Evolutionary conservation across 53 echinoderm and acorn worm species (phyloP), one percentile per base, ranked within the genome.

Genomic region (Holothuria leucospilota): DNA sequence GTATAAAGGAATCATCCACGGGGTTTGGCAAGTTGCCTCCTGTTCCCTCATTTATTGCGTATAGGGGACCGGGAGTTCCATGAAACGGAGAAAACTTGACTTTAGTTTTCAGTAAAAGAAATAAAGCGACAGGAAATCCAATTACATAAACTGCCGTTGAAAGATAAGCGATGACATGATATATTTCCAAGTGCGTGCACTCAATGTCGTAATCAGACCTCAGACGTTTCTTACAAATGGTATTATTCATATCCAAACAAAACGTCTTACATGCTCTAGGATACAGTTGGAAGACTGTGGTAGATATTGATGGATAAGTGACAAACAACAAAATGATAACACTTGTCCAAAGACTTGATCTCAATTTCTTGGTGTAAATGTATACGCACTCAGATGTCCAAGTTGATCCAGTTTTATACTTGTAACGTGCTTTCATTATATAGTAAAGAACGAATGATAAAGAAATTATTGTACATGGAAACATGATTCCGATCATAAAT

Each of bases 181-280:
- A 28, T 26, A 88, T 81, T 20, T 21, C 29, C 29, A 26, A n/a
- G 8, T 29, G 46, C 21, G 63, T 27, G 68, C 92, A 92, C 21
- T 63, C 61, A 23, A 89, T 82, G 20, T 81, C 78, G 78, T 85
- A 92, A 59, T 92, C 89, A 20, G 81, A 85, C 39, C 89, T 39
- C 26, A 88, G 53, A 29, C 79, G 39, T 14, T 29, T 63, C 18
- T n/a, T 39, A 25, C 34, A 51, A 2, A 25, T 8, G 0, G 7
- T 10, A 13, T 71, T 18, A 12, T 61, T 21, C 20, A 88, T 84
- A 72, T 85, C 88, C 10, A 88, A 20, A 39, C 80, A 64, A 53
- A 89, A 92, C 5, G 24, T 20, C 6, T 92, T 28, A 72, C 92
- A 92, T 7, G 85, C 71, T 13, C 72, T 8, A 9, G 92, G 89